Conservation (phyloP, 23 tunicate species). For the Clavelina lepadiformis region DNA sequence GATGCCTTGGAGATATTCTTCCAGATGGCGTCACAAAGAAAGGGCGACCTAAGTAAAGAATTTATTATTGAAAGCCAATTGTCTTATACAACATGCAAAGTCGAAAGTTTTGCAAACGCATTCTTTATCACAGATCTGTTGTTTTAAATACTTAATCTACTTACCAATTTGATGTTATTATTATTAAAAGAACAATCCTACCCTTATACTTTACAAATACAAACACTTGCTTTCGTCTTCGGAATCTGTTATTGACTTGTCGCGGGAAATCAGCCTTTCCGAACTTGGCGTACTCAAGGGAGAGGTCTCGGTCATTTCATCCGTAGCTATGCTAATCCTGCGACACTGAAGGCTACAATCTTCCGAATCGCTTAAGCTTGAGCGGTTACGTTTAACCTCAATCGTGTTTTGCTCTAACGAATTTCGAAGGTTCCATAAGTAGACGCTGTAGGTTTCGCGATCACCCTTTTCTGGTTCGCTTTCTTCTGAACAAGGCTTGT, state of each 20-base stretch:
- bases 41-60: constrained; percentile 13
- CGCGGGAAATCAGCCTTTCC: constrained; percentile 21
- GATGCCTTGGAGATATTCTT: constrained; percentile 18
- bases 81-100: too few species aligned
- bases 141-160: too few species aligned
- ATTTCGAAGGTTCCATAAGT: constrained; percentile 37
- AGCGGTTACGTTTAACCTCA: constrained; percentile 4
- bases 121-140: too few species aligned
- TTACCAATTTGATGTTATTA: too few species aligned
- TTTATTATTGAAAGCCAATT: too few species aligned
- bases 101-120: too few species aligned
- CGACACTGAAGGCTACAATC: background rate
- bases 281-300: constrained; percentile 51
- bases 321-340: background rate
- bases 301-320: constrained; percentile 28
- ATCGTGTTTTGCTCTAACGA: constrained; percentile 34
- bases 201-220: background rate
- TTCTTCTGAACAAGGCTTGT: too few species aligned
- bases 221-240: constrained; percentile 25
- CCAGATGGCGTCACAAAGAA: constrained; percentile 21
- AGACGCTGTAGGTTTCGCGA: constrained; percentile 1
- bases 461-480: constrained; percentile 8
- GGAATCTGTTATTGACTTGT: constrained; percentile 29
- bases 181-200: background rate
- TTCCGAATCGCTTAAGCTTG: constrained; percentile 1